Percentiles rank a stretch among this genome's conserved stretches.
phyloP scores from a whole-genome alignment of 2,113 vertebrate species.

The Vidua macroura region DNA sequence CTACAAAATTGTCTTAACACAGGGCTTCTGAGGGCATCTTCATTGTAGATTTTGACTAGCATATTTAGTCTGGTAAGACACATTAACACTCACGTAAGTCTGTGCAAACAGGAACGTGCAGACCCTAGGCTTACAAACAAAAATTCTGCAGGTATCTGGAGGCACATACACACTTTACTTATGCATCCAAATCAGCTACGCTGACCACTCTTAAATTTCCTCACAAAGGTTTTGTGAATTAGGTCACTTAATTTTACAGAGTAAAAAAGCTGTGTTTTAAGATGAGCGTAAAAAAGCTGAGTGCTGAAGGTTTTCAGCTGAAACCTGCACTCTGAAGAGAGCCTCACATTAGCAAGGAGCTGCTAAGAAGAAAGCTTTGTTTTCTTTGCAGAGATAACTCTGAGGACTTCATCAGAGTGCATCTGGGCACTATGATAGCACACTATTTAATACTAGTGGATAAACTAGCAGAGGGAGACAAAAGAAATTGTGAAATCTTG shows the following conservation, averaged over 20 bases:
- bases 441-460: neutral
- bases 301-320: neutral
- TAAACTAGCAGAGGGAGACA: neutral
- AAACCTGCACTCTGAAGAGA: neutral
- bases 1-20: neutral
- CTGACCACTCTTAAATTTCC: neutral
- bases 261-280: neutral
- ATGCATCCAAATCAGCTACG: neutral
- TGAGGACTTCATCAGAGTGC: neutral
- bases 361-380: neutral
- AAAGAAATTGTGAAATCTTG: neutral
- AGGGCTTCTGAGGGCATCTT: neutral
- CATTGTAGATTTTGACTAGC: neutral
- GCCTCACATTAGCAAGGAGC: neutral
- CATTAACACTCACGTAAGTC: fast-evolving
- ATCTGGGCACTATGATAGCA: neutral
- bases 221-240: neutral
- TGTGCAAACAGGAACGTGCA: neutral
- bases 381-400: neutral
- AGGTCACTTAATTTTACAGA: neutral
- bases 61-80: neutral
- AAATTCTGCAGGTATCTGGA: neutral
- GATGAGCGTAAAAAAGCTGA: no score
- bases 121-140: neutral
- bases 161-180: neutral